phyloP scores from a whole-genome alignment of 2,113 vertebrate genomes.

The Carlito syrichta region DNA sequence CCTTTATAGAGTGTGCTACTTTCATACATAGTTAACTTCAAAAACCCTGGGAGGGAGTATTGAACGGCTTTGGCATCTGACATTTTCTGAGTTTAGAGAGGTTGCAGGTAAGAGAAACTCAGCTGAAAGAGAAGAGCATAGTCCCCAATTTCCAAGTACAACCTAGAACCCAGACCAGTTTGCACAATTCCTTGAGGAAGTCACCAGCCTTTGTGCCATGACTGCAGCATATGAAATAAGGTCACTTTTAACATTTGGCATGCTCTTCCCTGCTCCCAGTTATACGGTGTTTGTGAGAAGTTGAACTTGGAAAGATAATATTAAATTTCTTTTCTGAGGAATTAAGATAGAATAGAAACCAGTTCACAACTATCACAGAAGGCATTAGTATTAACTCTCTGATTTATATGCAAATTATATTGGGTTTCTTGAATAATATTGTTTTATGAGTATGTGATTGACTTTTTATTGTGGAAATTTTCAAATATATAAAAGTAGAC shows the following conservation, averaged over 20 bases:
- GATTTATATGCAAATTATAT: neutral
- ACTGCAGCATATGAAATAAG: neutral
- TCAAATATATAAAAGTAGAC: neutral
- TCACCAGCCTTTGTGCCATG: neutral
- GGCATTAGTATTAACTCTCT: neutral
- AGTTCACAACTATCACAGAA: neutral
- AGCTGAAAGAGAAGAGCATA: neutral
- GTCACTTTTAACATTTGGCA: neutral
- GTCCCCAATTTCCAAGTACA: neutral
- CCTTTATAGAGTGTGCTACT: neutral
- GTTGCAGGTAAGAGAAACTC: neutral
- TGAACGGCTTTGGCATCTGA: neutral
- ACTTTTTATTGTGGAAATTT: neutral
- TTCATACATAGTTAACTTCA: neutral
- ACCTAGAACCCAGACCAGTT: neutral
- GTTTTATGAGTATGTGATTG: too few relatives aligned
- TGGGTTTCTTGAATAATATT: conserved; percentile 9
- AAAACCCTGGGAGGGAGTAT: neutral
- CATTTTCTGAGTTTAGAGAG: neutral
- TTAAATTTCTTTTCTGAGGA: conserved; percentile 16
- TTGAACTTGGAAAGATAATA: neutral
- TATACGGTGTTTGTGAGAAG: neutral
- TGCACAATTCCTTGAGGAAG: neutral
- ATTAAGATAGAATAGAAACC: too few relatives aligned
- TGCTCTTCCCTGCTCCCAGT: neutral